Evolutionary conservation across 2,113 vertebrate species (phyloP).

Genomic region (Myotis brandtii): DNA sequence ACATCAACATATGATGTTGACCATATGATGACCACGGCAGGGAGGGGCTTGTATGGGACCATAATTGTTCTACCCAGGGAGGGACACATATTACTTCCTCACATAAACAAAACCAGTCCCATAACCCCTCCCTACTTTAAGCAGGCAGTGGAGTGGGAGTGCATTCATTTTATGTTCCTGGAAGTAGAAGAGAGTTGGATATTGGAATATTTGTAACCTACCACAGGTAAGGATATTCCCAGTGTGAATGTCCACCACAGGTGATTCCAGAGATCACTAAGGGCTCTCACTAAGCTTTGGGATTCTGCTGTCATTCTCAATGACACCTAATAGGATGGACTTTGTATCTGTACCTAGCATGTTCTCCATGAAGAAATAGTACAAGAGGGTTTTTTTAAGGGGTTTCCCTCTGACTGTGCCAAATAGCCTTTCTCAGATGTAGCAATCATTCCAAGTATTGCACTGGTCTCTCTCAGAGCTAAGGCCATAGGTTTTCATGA

Average conservation of each 20-base stretch:
- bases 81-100: neutral
- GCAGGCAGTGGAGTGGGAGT: neutral
- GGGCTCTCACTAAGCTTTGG: neutral
- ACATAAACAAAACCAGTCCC: neutral
- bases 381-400: neutral
- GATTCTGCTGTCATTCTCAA: neutral
- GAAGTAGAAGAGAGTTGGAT: neutral
- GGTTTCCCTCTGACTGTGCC: neutral
- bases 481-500: slow-evolving; percentile 68
- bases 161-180: neutral
- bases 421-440: neutral
- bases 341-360: neutral
- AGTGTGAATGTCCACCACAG: neutral
- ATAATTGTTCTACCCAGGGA: neutral
- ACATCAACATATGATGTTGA: neutral
- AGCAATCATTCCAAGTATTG: neutral
- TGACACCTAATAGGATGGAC: neutral
- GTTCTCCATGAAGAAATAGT: slow-evolving; percentile 6
- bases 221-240: neutral
- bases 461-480: neutral
- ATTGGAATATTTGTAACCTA: slow-evolving; percentile 16
- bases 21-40: neutral
- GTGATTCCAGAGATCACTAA: neutral
- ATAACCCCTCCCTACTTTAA: neutral
- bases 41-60: neutral